phyloP scores from a whole-genome alignment of 2,797 vertebrate species.

The Sciurus vulgaris region DNA sequence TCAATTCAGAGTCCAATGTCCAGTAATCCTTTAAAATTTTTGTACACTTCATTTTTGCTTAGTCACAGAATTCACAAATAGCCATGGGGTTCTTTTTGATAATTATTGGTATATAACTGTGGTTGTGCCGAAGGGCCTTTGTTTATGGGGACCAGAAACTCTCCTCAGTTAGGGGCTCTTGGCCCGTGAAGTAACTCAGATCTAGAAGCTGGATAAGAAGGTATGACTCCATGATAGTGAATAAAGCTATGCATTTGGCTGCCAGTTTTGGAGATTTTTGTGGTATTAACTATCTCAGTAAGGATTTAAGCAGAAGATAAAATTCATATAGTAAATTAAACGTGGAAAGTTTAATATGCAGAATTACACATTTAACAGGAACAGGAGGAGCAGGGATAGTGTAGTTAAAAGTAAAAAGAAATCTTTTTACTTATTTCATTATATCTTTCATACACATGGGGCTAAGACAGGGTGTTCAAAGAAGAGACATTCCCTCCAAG shows the following conservation, averaged over 20 bases:
- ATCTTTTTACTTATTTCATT: neutral
- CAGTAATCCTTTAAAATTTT: neutral
- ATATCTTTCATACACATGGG: neutral
- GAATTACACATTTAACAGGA: neutral
- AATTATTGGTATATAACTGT: neutral
- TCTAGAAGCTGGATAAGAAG: neutral
- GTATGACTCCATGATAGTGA: neutral
- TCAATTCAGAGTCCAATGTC: neutral
- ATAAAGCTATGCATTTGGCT: neutral
- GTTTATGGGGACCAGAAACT: neutral
- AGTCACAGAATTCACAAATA: neutral
- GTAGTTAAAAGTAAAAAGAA: neutral
- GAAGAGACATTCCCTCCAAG: neutral
- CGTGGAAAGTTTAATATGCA: neutral
- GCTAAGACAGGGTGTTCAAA: neutral
- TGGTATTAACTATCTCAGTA: neutral
- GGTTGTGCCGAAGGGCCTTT: neutral
- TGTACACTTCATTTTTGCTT: neutral
- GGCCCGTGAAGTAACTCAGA: neutral
- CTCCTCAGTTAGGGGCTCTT: neutral
- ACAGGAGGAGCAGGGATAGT: neutral
- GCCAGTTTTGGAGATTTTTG: neutral
- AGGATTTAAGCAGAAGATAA: neutral
- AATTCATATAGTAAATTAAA: neutral
- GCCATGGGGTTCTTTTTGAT: neutral